Evolutionary conservation across 1,140 invertebrate species (phyloP).

Genomic region (Panulirus ornatus): DNA sequence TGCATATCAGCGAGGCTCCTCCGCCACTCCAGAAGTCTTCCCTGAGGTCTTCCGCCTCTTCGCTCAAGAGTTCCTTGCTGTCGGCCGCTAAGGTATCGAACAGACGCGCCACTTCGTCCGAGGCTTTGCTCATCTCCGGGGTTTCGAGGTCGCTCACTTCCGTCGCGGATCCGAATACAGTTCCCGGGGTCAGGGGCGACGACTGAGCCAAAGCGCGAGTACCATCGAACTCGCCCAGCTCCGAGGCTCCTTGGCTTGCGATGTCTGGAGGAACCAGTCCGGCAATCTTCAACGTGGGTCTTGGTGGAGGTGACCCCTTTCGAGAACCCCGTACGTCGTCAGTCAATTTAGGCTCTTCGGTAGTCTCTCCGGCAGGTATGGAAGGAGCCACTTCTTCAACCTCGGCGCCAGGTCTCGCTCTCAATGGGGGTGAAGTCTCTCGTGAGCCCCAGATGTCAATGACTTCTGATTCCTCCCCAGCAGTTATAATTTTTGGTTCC

Average conservation of each 20-base stretch:
- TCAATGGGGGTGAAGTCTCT: neutral
- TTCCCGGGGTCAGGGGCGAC: neutral
- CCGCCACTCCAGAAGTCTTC: conserved; percentile 1
- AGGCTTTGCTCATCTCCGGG: neutral
- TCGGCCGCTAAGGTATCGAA: neutral
- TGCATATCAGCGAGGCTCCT: neutral
- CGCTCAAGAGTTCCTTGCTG: neutral
- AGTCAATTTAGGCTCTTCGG: neutral
- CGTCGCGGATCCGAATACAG: neutral
- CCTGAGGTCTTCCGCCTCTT: neutral
- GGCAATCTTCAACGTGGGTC: neutral
- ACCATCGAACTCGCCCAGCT: neutral
- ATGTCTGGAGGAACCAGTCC: neutral
- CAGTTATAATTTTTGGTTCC: neutral
- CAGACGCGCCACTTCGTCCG: neutral
- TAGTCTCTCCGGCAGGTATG: neutral
- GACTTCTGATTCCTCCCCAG: conserved; percentile 1
- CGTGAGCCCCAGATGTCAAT: conserved; percentile 18
- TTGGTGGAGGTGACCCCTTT: neutral
- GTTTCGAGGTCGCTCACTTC: neutral
- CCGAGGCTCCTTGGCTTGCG: neutral
- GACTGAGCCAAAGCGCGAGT: neutral
- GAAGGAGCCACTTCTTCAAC: conserved; percentile 8
- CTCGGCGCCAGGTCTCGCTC: neutral
- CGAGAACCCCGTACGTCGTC: neutral